Base-by-base conservation (phyloP, 2,888 invertebrate species). In the Agriotes lineatus region DNA sequence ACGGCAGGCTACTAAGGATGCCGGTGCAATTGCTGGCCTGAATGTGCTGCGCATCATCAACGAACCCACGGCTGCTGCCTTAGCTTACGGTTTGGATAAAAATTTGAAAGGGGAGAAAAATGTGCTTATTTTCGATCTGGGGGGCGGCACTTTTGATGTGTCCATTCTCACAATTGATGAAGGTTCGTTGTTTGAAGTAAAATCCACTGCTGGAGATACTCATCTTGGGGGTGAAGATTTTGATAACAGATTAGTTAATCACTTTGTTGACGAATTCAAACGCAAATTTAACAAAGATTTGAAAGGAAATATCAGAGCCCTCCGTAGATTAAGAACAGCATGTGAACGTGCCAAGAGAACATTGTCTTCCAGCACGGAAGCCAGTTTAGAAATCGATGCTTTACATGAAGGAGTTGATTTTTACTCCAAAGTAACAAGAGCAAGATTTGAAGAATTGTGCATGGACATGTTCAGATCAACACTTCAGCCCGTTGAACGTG, bases 141-240 rank as follows among this genome's bases (percentile, higher is more conserved):
- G 93, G 19, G 96, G 96, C 71, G 96, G 96, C 25, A 96, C 96
- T 33, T 97, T 97, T 81, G 96, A 97, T 86, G 96, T 97, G 6
- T 96, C 96, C 22, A 89, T 96, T 73, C 86, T 97, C 25, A 91
- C 94, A 73, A 96, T 97, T 81, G 93, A 95, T 77, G 95, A 96
- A 83, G 91, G 96, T 0, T 91, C 92, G 0, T 82, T 94, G 72
- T 94, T 94, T 78, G 93, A 94, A 86, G 94, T 95, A 0, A 89
- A 88, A 80, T 88, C 94, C 0, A 94, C 94, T 0, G 91, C 93
- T 2, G 94, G 94, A 3, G 93, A 95, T 78, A 94, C 94, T 0
- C 94, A 94, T 83, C 85, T 91, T 71, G 93, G 92, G 2, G 93
- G 92, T 10, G 92, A 93, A 85, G 93, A 93, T 79, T 92, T 95